Base-by-base conservation (phyloP, 2,888 invertebrate species). In the Horisme vitalbata region DNA sequence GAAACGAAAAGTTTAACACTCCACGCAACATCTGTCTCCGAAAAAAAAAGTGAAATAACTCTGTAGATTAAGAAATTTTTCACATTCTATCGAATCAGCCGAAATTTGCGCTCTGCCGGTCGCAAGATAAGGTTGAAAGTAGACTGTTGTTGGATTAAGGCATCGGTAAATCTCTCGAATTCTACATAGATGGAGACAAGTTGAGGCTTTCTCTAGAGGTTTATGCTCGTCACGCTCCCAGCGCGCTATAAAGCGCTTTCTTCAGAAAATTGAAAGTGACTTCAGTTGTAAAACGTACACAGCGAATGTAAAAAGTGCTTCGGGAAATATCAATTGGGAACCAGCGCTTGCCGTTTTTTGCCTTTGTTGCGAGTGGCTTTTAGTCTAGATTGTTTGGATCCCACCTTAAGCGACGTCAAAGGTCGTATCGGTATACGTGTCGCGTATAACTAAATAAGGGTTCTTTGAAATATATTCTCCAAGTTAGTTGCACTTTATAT, bases 221-320 rank as follows among this genome's bases (percentile, higher is more conserved):
- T 75, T 75, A 86, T 80, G 78, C 83, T 57, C 68, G 79, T 82
- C 87, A 87, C 88, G 87, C 72, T 70, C 65, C 58, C 61, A 67
- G 63, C 68, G 63, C 70, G 69, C 76, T 72, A 77, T 86, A 86
- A 84, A 85, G 80, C 79, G 84, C 81, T 81, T 78, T 77, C 73
- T 61, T 76, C 70, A 77, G 79, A 73, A 86, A 86, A 87, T 86
- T 86, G 86, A 87, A 87, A 87, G 87, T 84, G 84, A 79, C 79
- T 85, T 79, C 65, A 72, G 83, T 70, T 80, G 81, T 86, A 83
- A 86, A 85, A 83, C 82, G 79, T 81, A 76, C 72, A 51, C 58
- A 43, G 60, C 55, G 67, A 72, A 75, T 66, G 66, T 66, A 64
- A 66, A 65, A 75, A 74, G 68, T 68, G 68, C 68, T 75, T 61